Conservation (phyloP, 2,888 invertebrate species). For the Noctua comes region DNA sequence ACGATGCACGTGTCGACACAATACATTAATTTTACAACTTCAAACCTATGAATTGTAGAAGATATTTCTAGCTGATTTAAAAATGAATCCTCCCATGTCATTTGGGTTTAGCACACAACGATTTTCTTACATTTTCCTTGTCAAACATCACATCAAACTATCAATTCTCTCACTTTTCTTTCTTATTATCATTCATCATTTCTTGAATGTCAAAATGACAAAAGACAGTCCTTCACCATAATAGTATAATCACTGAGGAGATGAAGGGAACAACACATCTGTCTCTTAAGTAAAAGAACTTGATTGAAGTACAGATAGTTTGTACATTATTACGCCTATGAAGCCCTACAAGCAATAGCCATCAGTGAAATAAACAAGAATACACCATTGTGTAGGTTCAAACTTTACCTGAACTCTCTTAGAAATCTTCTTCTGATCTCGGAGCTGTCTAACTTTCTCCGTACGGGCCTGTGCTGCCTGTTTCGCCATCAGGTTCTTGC, state of each 20-base stretch:
- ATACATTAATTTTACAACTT: background rate
- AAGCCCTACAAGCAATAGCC: background rate
- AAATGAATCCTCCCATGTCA: background rate
- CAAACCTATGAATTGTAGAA: background rate
- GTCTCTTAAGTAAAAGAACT: background rate
- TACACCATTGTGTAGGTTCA: background rate
- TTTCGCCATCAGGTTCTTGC: conserved; percentile 95
- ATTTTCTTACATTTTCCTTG: background rate
- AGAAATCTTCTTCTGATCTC: conserved; percentile 97
- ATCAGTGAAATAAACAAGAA: background rate
- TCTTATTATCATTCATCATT: background rate
- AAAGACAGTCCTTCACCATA: too few species aligned
- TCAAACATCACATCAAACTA: too few species aligned
- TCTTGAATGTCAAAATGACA: background rate
- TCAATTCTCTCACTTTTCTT: too few species aligned
- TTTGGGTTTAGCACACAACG: background rate
- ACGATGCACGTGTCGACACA: background rate
- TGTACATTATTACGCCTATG: background rate
- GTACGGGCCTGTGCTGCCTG: conserved; percentile 96
- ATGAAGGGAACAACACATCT: too few species aligned
- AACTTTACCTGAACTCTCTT: conserved; percentile 93
- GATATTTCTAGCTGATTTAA: background rate
- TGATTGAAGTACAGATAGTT: background rate
- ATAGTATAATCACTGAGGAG: too few species aligned
- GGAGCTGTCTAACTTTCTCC: conserved; percentile 96